phyloP scores from a whole-genome alignment of 2,797 vertebrate species.

The Margarornis squamiger region DNA sequence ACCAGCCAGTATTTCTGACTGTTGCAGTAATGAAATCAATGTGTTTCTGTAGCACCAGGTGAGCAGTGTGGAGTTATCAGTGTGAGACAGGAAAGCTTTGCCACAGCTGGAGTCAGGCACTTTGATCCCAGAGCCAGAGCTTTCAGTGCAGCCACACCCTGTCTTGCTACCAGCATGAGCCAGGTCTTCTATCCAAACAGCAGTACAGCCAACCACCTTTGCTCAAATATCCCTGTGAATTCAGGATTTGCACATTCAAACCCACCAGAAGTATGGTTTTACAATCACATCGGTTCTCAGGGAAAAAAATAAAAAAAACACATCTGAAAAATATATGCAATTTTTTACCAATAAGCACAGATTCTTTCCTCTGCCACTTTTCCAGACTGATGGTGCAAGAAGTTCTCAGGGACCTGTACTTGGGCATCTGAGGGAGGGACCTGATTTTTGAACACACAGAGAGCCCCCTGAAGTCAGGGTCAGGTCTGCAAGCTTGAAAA shows the following conservation, averaged over 20 bases:
- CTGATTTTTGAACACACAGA: neutral
- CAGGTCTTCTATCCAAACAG: neutral
- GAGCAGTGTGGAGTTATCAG: neutral
- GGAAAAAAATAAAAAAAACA: neutral
- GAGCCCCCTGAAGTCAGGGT: neutral
- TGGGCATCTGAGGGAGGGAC: neutral
- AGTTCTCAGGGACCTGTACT: neutral
- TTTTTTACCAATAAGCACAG: neutral
- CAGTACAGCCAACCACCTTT: neutral
- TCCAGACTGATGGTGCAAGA: neutral
- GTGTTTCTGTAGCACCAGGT: neutral
- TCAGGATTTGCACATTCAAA: neutral
- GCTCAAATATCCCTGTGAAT: neutral
- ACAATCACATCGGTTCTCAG: neutral
- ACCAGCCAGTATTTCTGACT: neutral
- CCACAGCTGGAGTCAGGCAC: neutral
- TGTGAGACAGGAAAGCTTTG: neutral
- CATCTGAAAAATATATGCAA: neutral
- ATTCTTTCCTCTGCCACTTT: neutral
- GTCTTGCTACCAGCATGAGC: neutral
- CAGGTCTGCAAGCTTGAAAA: neutral
- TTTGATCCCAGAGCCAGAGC: conserved; percentile 21
- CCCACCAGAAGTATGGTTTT: neutral
- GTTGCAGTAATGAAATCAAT: neutral
- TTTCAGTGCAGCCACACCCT: neutral